Base-by-base conservation (phyloP, 1,140 invertebrate species). In the Oryctes rhinoceros region DNA sequence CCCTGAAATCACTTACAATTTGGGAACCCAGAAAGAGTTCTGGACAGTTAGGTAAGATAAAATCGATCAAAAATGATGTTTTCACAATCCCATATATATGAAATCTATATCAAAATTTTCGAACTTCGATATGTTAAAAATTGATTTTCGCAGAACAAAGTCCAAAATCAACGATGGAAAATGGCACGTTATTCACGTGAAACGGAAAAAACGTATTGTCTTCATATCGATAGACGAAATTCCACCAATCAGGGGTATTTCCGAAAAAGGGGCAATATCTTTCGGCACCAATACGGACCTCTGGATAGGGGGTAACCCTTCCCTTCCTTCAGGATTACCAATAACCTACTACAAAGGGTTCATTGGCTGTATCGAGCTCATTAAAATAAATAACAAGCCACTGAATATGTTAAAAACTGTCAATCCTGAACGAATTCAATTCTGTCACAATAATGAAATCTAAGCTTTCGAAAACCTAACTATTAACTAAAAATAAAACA, bases 211-310 rank as follows among this genome's bases (percentile, higher is more conserved):
- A 86, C 87, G 92, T 83, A 87, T 92, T 30, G 93, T 92, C 15
- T 90, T 91, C 83, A 87, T 96, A 59, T 91, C 92, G 85, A 91
- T 95, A 10, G 94, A 96, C 85, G 89, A 91, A 59, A 88, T 91
- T 78, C 85, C 89, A n/a, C 90, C 92, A 5, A 88, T 92, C 1
- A 91, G 90, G 82, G 91, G 90, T 20, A 89, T 91, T 82, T 91
- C 93, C 30, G 90, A 91, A 78, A 88, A 89, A 48, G 91, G 93
- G 76, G 90, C 93, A 39, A 91, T 91, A 71, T 91, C 92, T 82
- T 90, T 95, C 81, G 93, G 94, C 84, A 93, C 94, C 10, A 93
- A 94, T 88, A 93, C 93, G 24, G 91, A 92, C 82, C 86, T 95
- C 76, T 95, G 94, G 93, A 92, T 96, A 83, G 94, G 87, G 81